These are phyloP conservation scores for Alloplasta piceator DNA, from an alignment of 2,888 invertebrate genomes.

Conservation along the genomic window DNA sequence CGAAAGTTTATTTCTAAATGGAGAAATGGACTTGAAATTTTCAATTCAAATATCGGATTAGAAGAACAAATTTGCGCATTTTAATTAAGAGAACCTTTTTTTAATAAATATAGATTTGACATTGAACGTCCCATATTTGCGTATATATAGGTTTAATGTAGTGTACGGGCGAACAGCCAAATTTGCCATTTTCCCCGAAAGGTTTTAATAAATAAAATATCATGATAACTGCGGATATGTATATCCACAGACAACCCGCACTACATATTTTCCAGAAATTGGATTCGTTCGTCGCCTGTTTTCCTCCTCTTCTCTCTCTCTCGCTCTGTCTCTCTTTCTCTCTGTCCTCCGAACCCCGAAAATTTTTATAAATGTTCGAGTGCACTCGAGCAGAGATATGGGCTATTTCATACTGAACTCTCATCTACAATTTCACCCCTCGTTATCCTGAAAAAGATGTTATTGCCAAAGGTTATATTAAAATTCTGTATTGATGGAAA, in stretches of 20 bases:
- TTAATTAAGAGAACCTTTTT: neutral
- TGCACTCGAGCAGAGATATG: neutral
- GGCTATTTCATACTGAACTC: neutral
- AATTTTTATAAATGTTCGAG: neutral
- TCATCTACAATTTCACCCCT: conserved; percentile 1
- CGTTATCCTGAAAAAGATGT: neutral
- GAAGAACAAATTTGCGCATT: too few species aligned
- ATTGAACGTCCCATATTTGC: neutral
- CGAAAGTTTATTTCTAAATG: too few species aligned
- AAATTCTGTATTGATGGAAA: too few species aligned
- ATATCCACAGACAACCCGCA: neutral
- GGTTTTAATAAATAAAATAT: conserved; percentile 54
- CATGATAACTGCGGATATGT: conserved; percentile 10
- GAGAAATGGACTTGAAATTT: too few species aligned
- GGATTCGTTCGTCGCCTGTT: conserved; percentile 15
- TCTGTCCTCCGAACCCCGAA: neutral
- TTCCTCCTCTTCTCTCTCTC: too few species aligned
- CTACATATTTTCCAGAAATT: conserved; percentile 22
- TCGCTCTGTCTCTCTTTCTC: too few species aligned
- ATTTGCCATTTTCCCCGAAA: conserved; percentile 47
- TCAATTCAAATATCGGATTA: too few species aligned
- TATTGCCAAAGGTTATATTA: neutral
- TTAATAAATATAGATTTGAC: neutral
- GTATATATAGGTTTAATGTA: conserved; percentile 11
- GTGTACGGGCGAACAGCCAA: conserved; percentile 40